Base-by-base conservation (phyloP, 2,888 invertebrate genomes). In the Acronicta leporina region DNA sequence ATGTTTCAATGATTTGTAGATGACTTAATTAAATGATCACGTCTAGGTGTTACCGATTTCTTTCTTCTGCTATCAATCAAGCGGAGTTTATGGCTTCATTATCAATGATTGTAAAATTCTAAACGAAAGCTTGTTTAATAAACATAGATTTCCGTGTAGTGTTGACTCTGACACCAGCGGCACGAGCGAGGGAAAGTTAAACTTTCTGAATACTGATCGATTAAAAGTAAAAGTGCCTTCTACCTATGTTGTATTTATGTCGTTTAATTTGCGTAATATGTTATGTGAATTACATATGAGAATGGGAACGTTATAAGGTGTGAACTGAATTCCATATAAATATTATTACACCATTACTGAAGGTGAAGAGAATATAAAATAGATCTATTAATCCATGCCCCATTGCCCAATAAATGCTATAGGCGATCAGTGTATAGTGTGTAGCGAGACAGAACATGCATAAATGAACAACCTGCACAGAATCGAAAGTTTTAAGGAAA, bases 181-280 rank as follows among this genome's bases (percentile, higher is more conserved):
- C 70, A 71, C 73, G 73, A 79, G 84, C 59, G 53, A 63, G 75
- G 84, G 91, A 92, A 92, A 92, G 91, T 88, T 81, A 48, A 79
- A 87, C 89, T 90, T 89, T 90, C 90, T 86, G 90, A 89, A 91
- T 91, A 87, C 84, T 88, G 86, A 90, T 91, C 83, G 86, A 88
- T 88, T 88, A 88, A 91, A 91, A 92, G 91, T 91, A 91, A 92
- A 90, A 92, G 90, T 89, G 75, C 57, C 61, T 69, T 64, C 64
- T 38, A 38, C 38, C 38, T 68, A 69, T 67, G 73, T 70, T 75
- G 64, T 74, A 73, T 83, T 82, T 81, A 75, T 76, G 80, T 73
- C 69, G 61, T 78, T 78, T 80, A 77, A 82, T 87, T 85, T 84
- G 82, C 82, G 83, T 88, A 87, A 88, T 80, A 79, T 77, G 71